Base-by-base conservation (phyloP, 2,113 vertebrate genomes). In the Arenaria interpres region DNA sequence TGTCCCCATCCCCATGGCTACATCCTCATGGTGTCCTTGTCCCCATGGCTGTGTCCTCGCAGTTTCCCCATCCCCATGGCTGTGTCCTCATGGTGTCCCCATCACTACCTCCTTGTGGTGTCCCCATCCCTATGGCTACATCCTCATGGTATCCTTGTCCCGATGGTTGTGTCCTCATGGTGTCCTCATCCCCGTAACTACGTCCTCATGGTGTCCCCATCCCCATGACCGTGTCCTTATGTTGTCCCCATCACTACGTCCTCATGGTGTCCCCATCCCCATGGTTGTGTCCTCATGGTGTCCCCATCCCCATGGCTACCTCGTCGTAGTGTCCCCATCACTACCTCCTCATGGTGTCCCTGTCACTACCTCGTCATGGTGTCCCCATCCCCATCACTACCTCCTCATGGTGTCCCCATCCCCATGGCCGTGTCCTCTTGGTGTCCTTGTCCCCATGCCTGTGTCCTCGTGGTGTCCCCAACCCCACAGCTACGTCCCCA, bases 41-140 rank as follows among this genome's bases (percentile, higher is more conserved):
- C 4, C 35, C n/a, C 10, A 3, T 13, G 9, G 5, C 9, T 1
- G 1, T 3, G 10, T 22, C 7, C 51, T 4, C 6, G 1, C 5
- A 28, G 18, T 8, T n/a, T 12, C 53, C 32, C 32, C 51, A 7
- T 41, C 14, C 5, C 24, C n/a, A 5, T 13, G 10, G 19, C 7
- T 2, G 2, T 2, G 7, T 73, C 14, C 50, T 6, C 9, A 1
- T 11, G 20, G 27, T 25, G 45, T 48, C 10, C 13, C 5, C 4
- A 14, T 35, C 9, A 12, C 14, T 6, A 13, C 11, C 10, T 73
- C 14, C 50, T 6, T 9, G 1, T 8, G 14, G 27, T 18, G 45
- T 48, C 10, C 10, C 6, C 4, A 4, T 8, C 3, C 6, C 10
- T 3, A 14, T 48, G 12, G 24, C 14, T 6, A 12, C 3, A 14